Evolutionary conservation across 1,140 invertebrate species (phyloP).

Genomic region (Matsumurasca onukii): DNA sequence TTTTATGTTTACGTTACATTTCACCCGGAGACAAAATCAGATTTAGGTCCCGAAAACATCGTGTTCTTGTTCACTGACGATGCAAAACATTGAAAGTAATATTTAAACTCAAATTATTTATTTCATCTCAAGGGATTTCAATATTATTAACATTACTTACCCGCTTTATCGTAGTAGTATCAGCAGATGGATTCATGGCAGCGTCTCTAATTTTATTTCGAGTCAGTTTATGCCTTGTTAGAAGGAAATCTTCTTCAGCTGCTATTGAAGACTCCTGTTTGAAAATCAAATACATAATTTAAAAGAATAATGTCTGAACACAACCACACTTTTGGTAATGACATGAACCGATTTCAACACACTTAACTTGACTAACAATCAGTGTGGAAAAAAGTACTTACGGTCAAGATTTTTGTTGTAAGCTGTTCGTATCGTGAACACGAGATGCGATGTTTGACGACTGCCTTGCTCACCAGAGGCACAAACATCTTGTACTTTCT

Average conservation of each 20-base stretch:
- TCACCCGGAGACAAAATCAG: no score
- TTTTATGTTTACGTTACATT: no score
- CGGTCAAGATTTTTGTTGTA: conserved; percentile 68
- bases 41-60: no score
- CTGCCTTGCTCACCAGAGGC: conserved; percentile 83
- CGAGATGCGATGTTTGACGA: conserved; percentile 78
- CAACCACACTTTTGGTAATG: no score
- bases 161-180: conserved; percentile 68
- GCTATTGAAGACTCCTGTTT: conserved; percentile 59
- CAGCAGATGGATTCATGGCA: conserved; percentile 62
- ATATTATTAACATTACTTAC: conserved; percentile 42
- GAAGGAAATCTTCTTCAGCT: conserved; percentile 63
- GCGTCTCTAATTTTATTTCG: conserved; percentile 60
- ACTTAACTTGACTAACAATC: not conserved
- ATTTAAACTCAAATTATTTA: no score
- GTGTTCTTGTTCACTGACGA: no score
- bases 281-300: no score
- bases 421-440: conserved; percentile 79
- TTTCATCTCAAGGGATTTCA: no score
- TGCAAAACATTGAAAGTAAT: no score
- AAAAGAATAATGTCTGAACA: no score
- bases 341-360: not conserved
- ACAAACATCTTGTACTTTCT: conserved; percentile 92
- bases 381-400: conserved; percentile 37
- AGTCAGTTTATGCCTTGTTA: conserved; percentile 54